Evolutionary conservation across 1,140 invertebrate species (phyloP).

Genomic region (Venturia canescens): DNA sequence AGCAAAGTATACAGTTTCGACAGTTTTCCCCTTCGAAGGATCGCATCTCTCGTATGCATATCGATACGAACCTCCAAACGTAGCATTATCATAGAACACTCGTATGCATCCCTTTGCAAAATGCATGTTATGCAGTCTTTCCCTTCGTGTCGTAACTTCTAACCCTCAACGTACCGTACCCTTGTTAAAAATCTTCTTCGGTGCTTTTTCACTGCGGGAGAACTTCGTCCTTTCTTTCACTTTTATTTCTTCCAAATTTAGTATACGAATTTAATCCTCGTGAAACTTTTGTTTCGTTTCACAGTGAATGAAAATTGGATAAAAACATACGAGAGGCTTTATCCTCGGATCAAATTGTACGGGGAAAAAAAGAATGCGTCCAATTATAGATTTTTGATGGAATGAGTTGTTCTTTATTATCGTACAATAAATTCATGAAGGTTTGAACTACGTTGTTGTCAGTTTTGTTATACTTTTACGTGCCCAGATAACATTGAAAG

Average conservation of each 20-base stretch:
- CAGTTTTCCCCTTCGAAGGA: neutral
- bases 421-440: neutral
- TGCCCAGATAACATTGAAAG: neutral
- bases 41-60: conserved; percentile 12
- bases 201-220: neutral
- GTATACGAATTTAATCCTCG: neutral
- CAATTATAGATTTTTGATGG: neutral
- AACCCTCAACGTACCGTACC: neutral
- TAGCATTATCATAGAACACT: conserved; percentile 75
- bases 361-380: no score
- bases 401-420: neutral
- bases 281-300: neutral
- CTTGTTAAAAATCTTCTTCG: neutral
- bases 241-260: neutral
- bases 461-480: neutral
- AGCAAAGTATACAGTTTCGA: neutral
- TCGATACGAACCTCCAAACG: conserved; percentile 54
- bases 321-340: neutral
- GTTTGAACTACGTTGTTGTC: neutral
- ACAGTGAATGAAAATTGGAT: neutral
- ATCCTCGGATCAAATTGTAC: no score
- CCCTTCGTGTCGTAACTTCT: neutral
- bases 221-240: neutral
- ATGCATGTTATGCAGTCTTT: conserved; percentile 14
- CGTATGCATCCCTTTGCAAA: conserved; percentile 67